Evolutionary conservation across 2,797 vertebrate genomes (phyloP), one percentile per base, ranked within the genome.

Genomic region (Helicolenus hilgendorfi): DNA sequence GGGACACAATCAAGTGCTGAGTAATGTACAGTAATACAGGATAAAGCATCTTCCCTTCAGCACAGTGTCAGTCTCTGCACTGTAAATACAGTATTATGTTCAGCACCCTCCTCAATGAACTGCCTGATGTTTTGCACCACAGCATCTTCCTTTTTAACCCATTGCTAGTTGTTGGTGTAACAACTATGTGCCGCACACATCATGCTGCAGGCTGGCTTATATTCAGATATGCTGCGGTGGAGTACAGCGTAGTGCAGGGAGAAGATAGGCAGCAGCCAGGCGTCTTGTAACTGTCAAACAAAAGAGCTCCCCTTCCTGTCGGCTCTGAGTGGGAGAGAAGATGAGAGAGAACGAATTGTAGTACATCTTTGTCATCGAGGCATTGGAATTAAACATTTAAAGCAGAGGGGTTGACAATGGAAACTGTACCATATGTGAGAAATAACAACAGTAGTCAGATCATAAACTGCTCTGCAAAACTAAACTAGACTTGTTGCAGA

Each of bases 241-340:
- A 86, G 72, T 62, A 58, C 87, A 88, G 83, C 89, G 77, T 27
- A 74, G 69, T 72, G 36, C 24, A 64, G 65, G 36, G 45, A 71
- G 72, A 22, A 69, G 83, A 67, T 2, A 33, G 73, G 58, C 72
- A 49, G 89, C 77, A 65, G 38, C 36, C 83, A 77, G 10, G 53
- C 11, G 3, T 73, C 79, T 53, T n/a, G 18, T 24, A 33, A 14
- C 11, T 5, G 41, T 96, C 90, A 96, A 65, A 95, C 89, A 60
- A 84, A 78, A 1, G 89, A 93, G 87, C 72, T 89, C n/a, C 86
- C 88, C 87, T 70, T 92, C 74, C 78, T 92, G 62, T 93, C 93
- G 2, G 87, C 88, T 81, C 95, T 96, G 72, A 62, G 45, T 1
- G 56, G 59, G 49, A 83, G n/a, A 83, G 10, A 70, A 73, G 29